Percentiles rank a stretch among this genome's conserved stretches.
These are phyloP conservation scores for Acrossocheilus wenchowensis DNA, from an alignment of 2,797 vertebrate species.

Conservation along the genomic window DNA sequence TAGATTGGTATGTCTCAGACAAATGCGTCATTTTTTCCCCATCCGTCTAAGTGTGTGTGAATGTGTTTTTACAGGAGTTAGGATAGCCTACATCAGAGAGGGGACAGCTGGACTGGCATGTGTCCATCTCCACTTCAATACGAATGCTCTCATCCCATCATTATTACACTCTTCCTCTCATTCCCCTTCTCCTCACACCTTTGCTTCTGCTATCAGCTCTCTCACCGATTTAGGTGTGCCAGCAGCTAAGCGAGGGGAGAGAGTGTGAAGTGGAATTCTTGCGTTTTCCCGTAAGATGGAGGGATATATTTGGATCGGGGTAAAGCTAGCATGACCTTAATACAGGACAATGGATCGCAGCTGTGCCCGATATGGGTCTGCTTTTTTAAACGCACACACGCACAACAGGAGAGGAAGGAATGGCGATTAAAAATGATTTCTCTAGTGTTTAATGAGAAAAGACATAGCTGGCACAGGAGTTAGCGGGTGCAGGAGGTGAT, in stretches of 20 bases:
- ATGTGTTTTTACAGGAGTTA: conserved; percentile 30
- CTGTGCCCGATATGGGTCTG: conserved; percentile 65
- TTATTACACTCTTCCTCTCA: conserved; percentile 40
- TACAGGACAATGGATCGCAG: conserved; percentile 70
- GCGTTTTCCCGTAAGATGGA: conserved; percentile 40
- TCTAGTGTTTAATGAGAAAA: conserved; percentile 62
- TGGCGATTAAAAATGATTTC: conserved; percentile 54
- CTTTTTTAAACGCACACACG: conserved; percentile 19
- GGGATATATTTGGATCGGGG: conserved; percentile 56
- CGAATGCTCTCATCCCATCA: conserved; percentile 21
- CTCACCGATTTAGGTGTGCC: conserved; percentile 38
- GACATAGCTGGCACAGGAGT: conserved; percentile 59
- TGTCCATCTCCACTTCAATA: conserved; percentile 15
- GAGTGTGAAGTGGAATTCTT: conserved; percentile 44
- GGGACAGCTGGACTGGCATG: conserved; percentile 42
- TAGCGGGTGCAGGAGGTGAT: conserved; percentile 65
- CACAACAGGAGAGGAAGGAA: conserved; percentile 44
- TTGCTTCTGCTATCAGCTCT: conserved; percentile 44
- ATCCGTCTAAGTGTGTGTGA: conserved; percentile 19
- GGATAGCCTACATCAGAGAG: conserved; percentile 16
- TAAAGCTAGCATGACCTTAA: conserved; percentile 67
- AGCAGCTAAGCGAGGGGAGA: conserved; percentile 36
- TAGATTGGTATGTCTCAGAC: conserved; percentile 54
- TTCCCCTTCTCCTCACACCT: conserved; percentile 46
- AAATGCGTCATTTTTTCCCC: conserved; percentile 53